Conservation (phyloP, 2,797 vertebrate genomes). For the Meda fulgida region DNA sequence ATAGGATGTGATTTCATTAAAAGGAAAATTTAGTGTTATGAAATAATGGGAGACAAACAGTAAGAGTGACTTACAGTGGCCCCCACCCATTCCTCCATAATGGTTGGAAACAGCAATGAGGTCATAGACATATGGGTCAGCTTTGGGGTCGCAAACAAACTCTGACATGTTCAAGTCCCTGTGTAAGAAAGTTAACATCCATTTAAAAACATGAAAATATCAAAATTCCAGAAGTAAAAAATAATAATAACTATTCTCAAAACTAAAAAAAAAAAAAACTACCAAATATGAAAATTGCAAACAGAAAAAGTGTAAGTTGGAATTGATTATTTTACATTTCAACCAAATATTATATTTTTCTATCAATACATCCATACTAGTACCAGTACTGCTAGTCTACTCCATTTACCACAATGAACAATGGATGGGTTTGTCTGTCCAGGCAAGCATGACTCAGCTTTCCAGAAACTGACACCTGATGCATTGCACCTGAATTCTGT, state of each 20-base stretch:
- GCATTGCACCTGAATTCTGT: neutral
- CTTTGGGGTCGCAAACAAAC: conserved; percentile 92
- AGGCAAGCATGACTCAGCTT: conserved; percentile 10
- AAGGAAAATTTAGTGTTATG: conserved; percentile 8
- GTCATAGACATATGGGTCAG: conserved; percentile 89
- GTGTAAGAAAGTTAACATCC: conserved; percentile 41
- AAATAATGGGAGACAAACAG: conserved; percentile 5
- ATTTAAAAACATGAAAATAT: neutral
- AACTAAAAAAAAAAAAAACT: neutral
- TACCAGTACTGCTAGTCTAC: neutral
- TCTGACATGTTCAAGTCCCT: conserved; percentile 96
- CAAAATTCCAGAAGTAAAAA: neutral
- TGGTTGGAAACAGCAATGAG: conserved; percentile 97
- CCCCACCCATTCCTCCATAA: conserved; percentile 96
- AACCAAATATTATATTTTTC: neutral
- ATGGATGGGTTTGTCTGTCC: conserved; percentile 1
- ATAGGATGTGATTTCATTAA: neutral
- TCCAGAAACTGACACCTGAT: conserved; percentile 21
- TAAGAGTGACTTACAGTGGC: conserved; percentile 88
- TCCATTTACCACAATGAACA: conserved; percentile 18
- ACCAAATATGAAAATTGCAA: neutral
- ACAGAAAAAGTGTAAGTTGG: neutral
- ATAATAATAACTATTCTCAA: neutral
- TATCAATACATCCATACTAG: neutral
- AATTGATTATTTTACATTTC: neutral